These are phyloP conservation scores for Tenthredo livida DNA, from an alignment of 2,888 invertebrate species.

Conservation along the genomic window DNA sequence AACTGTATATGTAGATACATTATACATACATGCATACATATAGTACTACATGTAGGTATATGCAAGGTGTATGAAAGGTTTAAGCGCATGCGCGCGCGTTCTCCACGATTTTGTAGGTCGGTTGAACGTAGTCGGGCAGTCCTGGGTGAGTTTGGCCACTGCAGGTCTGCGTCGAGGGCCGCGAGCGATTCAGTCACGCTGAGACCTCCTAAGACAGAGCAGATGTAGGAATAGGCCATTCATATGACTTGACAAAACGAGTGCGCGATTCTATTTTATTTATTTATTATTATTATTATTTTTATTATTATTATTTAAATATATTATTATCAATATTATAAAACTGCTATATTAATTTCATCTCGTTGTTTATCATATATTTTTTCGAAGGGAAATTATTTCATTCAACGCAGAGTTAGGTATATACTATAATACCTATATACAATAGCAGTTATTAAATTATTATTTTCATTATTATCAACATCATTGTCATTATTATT, in stretches of 20 bases:
- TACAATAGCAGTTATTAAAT: not conserved
- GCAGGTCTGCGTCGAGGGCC: conserved; percentile 38
- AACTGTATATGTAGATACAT: no score
- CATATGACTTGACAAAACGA: conserved; percentile 51
- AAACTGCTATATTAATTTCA: not conserved
- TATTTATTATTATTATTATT: conserved; percentile 47
- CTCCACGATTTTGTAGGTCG: conserved; percentile 46
- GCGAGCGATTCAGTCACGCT: conserved; percentile 63
- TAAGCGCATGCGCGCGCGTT: conserved; percentile 35
- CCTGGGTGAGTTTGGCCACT: conserved; percentile 24
- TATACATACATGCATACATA: not conserved
- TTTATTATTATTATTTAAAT: not conserved
- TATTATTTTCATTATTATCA: not conserved
- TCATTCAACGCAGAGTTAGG: not conserved
- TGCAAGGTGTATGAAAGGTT: not conserved
- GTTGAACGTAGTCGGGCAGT: conserved; percentile 13
- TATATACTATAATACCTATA: not conserved
- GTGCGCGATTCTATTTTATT: conserved; percentile 46
- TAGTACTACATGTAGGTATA: not conserved
- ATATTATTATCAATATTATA: not conserved
- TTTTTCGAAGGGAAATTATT: not conserved
- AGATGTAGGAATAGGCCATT: conserved; percentile 52
- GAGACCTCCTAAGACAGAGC: conserved; percentile 60
- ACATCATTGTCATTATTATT: no score
- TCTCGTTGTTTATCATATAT: not conserved